Evolutionary conservation across 1,140 invertebrate species (phyloP).

Genomic region (Venturia canescens): DNA sequence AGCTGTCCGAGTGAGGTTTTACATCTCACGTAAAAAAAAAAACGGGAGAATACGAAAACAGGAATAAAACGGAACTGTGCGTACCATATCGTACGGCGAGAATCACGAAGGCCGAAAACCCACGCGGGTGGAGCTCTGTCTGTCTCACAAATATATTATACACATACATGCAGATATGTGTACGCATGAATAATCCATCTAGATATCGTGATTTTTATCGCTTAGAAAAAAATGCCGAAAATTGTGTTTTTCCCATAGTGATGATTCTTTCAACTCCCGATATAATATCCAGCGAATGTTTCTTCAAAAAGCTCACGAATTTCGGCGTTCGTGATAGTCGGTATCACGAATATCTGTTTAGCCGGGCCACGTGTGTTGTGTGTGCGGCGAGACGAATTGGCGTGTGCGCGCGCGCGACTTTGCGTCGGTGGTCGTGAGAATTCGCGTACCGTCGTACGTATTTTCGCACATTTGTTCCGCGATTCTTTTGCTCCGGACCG

Average conservation of each 20-base stretch:
- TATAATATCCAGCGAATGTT: not conserved
- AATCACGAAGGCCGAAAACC: not conserved
- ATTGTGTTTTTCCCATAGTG: too few relatives aligned
- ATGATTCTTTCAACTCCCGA: too few relatives aligned
- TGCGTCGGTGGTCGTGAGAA: not conserved
- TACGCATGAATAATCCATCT: not conserved
- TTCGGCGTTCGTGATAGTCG: not conserved
- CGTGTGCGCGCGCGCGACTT: conserved; percentile 21
- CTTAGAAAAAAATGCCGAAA: too few relatives aligned
- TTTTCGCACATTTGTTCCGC: not conserved
- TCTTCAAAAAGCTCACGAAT: not conserved
- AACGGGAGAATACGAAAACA: not conserved
- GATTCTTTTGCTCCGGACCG: not conserved
- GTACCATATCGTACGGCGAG: not conserved
- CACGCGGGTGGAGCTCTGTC: not conserved
- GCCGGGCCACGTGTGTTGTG: conserved; percentile 42
- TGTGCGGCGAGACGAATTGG: conserved; percentile 40
- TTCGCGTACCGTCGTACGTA: not conserved
- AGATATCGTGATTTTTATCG: too few relatives aligned
- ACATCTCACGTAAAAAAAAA: not conserved
- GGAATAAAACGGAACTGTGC: not conserved
- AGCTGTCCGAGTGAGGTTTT: not conserved
- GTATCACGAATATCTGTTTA: conserved; percentile 31
- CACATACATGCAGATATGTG: not conserved
- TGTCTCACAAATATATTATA: not conserved